Base-by-base conservation (phyloP, 2,888 invertebrate species). In the Zootermopsis nevadensis region DNA sequence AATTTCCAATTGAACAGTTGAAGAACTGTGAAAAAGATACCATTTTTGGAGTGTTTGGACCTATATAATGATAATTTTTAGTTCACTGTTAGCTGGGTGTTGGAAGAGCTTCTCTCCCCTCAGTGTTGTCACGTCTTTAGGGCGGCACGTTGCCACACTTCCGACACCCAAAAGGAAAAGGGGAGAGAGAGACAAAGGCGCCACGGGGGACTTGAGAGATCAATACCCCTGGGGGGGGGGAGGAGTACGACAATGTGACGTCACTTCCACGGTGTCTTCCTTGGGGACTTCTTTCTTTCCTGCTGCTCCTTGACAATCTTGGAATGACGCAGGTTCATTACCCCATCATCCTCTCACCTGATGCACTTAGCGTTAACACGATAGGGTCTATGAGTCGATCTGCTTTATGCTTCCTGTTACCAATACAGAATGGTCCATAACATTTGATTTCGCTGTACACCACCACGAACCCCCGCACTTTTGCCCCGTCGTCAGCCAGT, bases 131-230 rank as follows among this genome's bases (percentile, higher is more conserved):
- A 74, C 80, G 81, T 80, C 31, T 74, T 80, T 38, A 53, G 60
- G 80, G 74, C 38, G 83, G 83, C 80, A 53, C 82, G 82, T 82
- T 82, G 82, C 82, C 82, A 82, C 82, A 74, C 74, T 82, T 82
- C 81, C 81, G 60, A 79, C 79, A 79, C 88, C 87, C 87, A 86
- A 86, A 88, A 89, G 83, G 85, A 91, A 90, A 90, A 90, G 90
- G 87, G 91, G 91, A 90, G 27, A 91, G 89, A 89, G 91, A 91
- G 91, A 90, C 83, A 84, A 84, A 84, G 84, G 82, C 84, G 84
- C 76, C 84, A 42, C 77, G 66, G 77, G 76, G 76, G 82, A 77
- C 77, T 76, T 82, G 76, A 60, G 82, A 81, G 84, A 84, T 84
- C 84, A 84, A 84, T 84, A 84, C 84, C 84, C 82, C 55, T 66